Conservation (phyloP, 2,113 vertebrate species). For the Gobiocypris rarus region DNA sequence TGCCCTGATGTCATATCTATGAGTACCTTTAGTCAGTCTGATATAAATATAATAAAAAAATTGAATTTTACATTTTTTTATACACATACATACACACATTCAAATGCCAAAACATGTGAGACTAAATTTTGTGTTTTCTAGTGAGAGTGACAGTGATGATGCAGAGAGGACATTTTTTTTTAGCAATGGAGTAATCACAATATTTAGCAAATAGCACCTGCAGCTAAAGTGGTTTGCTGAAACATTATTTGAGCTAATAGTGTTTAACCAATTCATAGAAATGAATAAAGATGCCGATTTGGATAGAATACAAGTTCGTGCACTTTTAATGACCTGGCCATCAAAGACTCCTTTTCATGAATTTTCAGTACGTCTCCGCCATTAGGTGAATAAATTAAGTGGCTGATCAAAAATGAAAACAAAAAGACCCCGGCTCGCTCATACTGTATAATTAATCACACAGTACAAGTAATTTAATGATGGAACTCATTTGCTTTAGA, state of each 20-base stretch:
- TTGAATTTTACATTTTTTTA: no score
- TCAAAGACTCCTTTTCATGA: constrained; percentile 28
- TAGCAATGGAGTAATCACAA: constrained; percentile 24
- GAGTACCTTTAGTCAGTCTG: not conserved
- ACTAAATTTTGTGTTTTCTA: not conserved
- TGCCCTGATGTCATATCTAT: not conserved
- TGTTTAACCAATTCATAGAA: constrained; percentile 17
- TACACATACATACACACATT: no score
- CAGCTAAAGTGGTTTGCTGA: not conserved
- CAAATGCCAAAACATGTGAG: not conserved
- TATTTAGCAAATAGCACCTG: not conserved
- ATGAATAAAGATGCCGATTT: constrained; percentile 13
- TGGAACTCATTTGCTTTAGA: not conserved
- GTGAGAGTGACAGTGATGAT: not conserved
- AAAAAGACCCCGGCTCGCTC: constrained; percentile 8
- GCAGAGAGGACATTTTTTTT: not conserved
- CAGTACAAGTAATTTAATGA: constrained; percentile 11
- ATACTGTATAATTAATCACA: constrained; percentile 30
- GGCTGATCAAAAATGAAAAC: constrained; percentile 36
- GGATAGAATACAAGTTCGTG: constrained; percentile 17
- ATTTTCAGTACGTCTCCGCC: constrained; percentile 20
- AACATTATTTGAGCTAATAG: not conserved
- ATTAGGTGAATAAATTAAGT: constrained; percentile 38
- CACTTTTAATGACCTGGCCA: constrained; percentile 17
- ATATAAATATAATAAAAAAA: no score